These are phyloP conservation scores for Euplagia quadripunctaria DNA, from an alignment of 2,888 invertebrate species.

Conservation along the genomic window DNA sequence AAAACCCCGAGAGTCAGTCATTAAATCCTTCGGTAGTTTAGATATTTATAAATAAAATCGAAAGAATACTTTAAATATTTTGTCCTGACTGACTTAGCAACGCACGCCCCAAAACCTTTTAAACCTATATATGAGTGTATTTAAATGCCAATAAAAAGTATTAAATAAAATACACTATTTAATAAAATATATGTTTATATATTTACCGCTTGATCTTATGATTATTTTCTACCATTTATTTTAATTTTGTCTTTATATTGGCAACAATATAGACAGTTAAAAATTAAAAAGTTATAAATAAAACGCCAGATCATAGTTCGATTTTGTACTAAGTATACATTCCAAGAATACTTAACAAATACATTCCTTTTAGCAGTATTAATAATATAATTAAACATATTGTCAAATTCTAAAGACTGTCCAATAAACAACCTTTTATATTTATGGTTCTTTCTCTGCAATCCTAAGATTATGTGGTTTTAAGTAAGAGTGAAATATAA, in stretches of 20 bases:
- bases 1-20: slow-evolving; percentile 56
- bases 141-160: slow-evolving; percentile 42
- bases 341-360: slow-evolving; percentile 35
- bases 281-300: slow-evolving; percentile 10
- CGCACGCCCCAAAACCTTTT: slow-evolving; percentile 51
- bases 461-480: slow-evolving; percentile 17
- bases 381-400: slow-evolving; percentile 5
- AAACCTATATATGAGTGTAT: slow-evolving; percentile 48
- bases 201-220: slow-evolving; percentile 41
- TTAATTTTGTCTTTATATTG: slow-evolving; percentile 14
- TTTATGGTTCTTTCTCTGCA: slow-evolving; percentile 23
- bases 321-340: slow-evolving; percentile 25
- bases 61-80: slow-evolving; percentile 53
- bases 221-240: slow-evolving; percentile 24
- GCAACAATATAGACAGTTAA: slow-evolving; percentile 11
- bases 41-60: slow-evolving; percentile 51
- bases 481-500: slow-evolving; percentile 22
- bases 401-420: slow-evolving; percentile 38
- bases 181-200: slow-evolving; percentile 33
- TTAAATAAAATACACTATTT: slow-evolving; percentile 34
- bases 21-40: slow-evolving; percentile 60
- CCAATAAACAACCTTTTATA: slow-evolving; percentile 19
- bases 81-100: slow-evolving; percentile 53
- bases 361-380: slow-evolving; percentile 35
- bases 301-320: not conserved